Percentiles rank a stretch among this genome's conserved stretches.
Evolutionary conservation across 2,888 invertebrate genomes (phyloP).

Genomic region (Entomobrya proxima): DNA sequence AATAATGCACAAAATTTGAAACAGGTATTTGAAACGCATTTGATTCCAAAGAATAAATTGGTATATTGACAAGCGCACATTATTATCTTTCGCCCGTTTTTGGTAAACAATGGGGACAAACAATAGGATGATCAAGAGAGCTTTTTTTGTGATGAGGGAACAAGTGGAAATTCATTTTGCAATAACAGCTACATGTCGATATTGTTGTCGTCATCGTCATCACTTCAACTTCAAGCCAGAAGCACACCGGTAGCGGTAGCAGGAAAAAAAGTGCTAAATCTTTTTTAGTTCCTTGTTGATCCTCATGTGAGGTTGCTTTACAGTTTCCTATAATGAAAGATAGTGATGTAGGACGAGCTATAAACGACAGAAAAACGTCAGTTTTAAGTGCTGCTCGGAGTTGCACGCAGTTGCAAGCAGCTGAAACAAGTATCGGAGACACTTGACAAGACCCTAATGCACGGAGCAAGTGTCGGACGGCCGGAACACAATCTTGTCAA

Average conservation of each 20-base stretch:
- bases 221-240: no score
- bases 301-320: no score
- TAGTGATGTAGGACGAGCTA: conserved; percentile 1
- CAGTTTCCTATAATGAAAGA: neutral
- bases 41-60: neutral
- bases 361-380: no score
- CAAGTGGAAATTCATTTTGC: neutral
- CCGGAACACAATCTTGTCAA: no score
- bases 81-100: no score
- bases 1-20: no score
- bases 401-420: no score
- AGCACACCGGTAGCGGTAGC: neutral
- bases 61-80: conserved; percentile 3
- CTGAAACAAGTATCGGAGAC: no score
- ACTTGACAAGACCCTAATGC: no score
- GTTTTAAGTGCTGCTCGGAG: no score
- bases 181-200: neutral
- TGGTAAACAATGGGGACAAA: conserved; percentile 12
- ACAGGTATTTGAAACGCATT: no score
- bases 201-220: neutral
- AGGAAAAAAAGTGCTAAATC: conserved; percentile 19
- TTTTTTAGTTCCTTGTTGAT: conserved; percentile 28
- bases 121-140: conserved; percentile 12
- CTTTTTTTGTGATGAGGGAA: neutral
- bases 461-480: no score